phyloP scores from a whole-genome alignment of 2,888 invertebrate genomes.

The Platerodrilus igneus region DNA sequence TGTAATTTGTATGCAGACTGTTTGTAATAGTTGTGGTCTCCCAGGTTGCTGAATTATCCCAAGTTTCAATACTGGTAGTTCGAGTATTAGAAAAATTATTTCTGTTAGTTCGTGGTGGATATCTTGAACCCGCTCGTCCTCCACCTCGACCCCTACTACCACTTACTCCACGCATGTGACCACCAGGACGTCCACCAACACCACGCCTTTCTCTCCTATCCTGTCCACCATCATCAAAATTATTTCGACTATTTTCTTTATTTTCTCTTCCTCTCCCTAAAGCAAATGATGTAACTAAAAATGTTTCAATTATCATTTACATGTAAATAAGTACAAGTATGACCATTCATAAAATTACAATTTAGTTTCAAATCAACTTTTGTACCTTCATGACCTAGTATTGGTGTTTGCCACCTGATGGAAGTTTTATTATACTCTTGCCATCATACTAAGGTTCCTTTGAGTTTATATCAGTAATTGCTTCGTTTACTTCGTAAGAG shows the following conservation, averaged over 20 bases:
- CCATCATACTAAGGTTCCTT: no score
- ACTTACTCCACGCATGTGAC: conserved; percentile 47
- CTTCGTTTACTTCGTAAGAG: no score
- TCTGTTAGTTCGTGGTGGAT: conserved; percentile 47
- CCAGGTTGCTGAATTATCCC: conserved; percentile 52
- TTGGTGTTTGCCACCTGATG: no score
- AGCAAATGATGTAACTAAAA: not conserved
- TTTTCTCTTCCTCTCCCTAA: conserved; percentile 32
- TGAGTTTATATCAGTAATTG: no score
- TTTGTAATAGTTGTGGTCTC: conserved; percentile 39
- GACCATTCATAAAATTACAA: no score
- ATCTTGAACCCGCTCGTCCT: conserved; percentile 43
- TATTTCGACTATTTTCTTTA: conserved; percentile 44
- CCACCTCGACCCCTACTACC: conserved; percentile 52
- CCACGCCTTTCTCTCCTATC: conserved; percentile 51
- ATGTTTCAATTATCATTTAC: not conserved
- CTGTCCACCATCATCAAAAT: conserved; percentile 38
- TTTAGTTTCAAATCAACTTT: no score
- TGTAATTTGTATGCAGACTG: conserved; percentile 14
- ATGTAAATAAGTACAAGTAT: no score
- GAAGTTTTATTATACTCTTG: no score
- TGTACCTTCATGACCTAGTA: no score
- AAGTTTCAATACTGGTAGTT: conserved; percentile 54
- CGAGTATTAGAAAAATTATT: conserved; percentile 35
- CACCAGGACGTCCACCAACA: conserved; percentile 48